Evolutionary conservation across 1,140 invertebrate species (phyloP).

Genomic region (Eciton burchellii): DNA sequence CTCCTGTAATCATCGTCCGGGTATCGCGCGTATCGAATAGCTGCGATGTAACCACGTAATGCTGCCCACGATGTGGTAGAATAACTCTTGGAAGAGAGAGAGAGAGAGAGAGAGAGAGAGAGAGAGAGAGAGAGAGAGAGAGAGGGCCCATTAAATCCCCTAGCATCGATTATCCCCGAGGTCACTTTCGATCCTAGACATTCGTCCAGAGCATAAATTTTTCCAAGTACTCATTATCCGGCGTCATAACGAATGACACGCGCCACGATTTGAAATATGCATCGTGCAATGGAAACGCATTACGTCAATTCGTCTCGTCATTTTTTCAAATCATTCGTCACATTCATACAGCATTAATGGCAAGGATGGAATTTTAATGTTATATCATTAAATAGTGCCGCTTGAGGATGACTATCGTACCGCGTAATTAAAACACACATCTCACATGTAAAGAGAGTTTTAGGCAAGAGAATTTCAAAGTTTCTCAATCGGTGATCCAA

Average conservation of each 20-base stretch:
- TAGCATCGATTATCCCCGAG: slow-evolving; percentile 44
- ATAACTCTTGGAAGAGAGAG: slow-evolving; percentile 4
- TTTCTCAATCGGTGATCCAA: slow-evolving; percentile 16
- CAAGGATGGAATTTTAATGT: not conserved
- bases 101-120: not conserved
- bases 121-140: slow-evolving; percentile 2
- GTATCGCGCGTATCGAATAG: slow-evolving; percentile 60
- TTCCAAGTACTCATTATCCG: slow-evolving; percentile 53
- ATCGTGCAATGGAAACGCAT: slow-evolving; percentile 8
- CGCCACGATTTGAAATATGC: slow-evolving; percentile 23
- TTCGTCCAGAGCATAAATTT: slow-evolving; percentile 51
- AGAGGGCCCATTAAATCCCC: slow-evolving; percentile 44
- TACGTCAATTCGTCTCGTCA: slow-evolving; percentile 32
- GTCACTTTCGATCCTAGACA: slow-evolving; percentile 54
- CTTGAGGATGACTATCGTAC: not conserved
- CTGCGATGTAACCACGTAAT: slow-evolving; percentile 41
- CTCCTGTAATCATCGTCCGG: slow-evolving; percentile 57
- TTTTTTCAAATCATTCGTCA: slow-evolving; percentile 1
- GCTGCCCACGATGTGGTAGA: slow-evolving; percentile 35
- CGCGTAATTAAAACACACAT: slow-evolving; percentile 28
- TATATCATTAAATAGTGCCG: too few relatives aligned
- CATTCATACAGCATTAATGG: not conserved
- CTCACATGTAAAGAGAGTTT: slow-evolving; percentile 24
- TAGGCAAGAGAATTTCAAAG: slow-evolving; percentile 20
- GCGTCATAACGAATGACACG: slow-evolving; percentile 48